Evolutionary conservation across 2,113 vertebrate species (phyloP).

Genomic region (Corythornis cristatus): DNA sequence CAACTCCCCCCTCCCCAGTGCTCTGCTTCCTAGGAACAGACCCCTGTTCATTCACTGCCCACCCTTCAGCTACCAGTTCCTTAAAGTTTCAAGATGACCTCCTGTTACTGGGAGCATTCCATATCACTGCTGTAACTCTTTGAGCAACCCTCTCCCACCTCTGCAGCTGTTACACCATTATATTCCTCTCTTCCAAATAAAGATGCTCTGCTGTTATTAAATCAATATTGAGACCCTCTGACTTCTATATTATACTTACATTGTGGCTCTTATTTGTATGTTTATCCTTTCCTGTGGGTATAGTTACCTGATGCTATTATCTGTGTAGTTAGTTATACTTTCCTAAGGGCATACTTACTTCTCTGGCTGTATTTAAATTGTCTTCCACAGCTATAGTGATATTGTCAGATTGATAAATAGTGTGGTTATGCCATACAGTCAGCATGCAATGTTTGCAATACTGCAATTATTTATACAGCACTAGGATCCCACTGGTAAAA

Average conservation of each 20-base stretch:
- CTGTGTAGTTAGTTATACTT: constrained; percentile 24
- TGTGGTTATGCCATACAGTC: background rate
- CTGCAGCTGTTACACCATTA: background rate
- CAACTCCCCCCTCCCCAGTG: accelerated
- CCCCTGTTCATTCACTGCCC: background rate
- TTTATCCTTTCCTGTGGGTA: constrained; percentile 32
- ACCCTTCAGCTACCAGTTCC: background rate
- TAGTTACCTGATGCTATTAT: constrained; percentile 41
- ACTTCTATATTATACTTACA: constrained; percentile 11
- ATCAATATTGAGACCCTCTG: constrained; percentile 8
- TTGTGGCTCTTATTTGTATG: constrained; percentile 40
- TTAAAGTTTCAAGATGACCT: background rate
- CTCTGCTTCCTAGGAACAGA: background rate
- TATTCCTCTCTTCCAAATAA: background rate
- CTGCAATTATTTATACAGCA: constrained; percentile 16
- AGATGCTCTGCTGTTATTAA: background rate
- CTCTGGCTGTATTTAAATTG: background rate
- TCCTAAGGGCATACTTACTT: constrained; percentile 35
- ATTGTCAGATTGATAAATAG: constrained; percentile 2
- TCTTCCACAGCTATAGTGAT: background rate
- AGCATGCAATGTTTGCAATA: background rate
- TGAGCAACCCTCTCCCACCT: accelerated
- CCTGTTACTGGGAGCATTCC: background rate
- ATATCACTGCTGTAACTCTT: background rate
- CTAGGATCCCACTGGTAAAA: background rate